Evolutionary conservation across 2,888 invertebrate genomes (phyloP).

Genomic region (Aspidiotus destructor): DNA sequence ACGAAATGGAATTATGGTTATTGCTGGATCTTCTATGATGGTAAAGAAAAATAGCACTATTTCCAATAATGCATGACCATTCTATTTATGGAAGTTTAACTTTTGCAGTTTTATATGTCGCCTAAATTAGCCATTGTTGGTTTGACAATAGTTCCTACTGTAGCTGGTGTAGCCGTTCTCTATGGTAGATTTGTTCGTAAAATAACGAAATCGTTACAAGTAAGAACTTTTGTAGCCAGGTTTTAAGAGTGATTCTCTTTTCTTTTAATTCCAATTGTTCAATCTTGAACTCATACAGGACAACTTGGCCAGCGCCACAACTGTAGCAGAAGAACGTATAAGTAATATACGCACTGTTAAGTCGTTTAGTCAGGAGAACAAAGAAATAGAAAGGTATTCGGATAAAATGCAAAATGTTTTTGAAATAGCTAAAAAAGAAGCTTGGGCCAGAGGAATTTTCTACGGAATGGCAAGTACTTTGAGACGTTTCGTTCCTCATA

Average conservation of each 20-base stretch:
- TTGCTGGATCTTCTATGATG: constrained; percentile 90
- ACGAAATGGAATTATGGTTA: constrained; percentile 73
- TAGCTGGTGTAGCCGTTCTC: constrained; percentile 70
- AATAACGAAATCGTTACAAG: constrained; percentile 71
- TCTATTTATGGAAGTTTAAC: background rate
- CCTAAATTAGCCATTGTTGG: constrained; percentile 78
- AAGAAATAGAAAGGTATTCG: constrained; percentile 62
- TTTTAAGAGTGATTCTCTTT: too few relatives aligned
- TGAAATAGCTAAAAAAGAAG: constrained; percentile 72
- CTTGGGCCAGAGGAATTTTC: constrained; percentile 75
- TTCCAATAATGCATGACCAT: background rate
- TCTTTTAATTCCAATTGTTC: background rate
- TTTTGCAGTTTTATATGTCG: constrained; percentile 74
- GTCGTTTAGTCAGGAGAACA: constrained; percentile 75
- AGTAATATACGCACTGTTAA: constrained; percentile 88
- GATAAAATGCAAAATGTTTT: constrained; percentile 61
- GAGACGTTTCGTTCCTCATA: background rate
- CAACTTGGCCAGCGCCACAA: constrained; percentile 49
- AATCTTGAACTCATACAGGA: constrained; percentile 51
- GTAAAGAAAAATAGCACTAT: constrained; percentile 44
- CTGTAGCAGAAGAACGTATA: constrained; percentile 84
- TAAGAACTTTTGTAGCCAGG: constrained; percentile 42
- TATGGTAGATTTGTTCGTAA: constrained; percentile 76
- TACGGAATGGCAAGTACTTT: constrained; percentile 65
- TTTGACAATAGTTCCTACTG: constrained; percentile 77